Evolutionary conservation across 2,888 invertebrate genomes (phyloP), one percentile per base, ranked within the genome.

Genomic region (Rotaria sp.): DNA sequence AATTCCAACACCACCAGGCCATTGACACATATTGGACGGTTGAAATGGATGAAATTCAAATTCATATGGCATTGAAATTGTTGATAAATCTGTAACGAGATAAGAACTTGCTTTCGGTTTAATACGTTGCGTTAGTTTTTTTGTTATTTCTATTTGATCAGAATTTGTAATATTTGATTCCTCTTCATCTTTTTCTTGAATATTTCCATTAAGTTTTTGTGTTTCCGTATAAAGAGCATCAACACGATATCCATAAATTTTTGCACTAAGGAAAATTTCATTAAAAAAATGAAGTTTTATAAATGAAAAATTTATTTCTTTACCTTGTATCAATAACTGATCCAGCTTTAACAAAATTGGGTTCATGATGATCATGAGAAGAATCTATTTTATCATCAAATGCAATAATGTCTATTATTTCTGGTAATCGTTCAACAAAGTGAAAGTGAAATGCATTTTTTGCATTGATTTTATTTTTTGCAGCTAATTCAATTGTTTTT

Each of bases 391-490:
- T 80, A n/a, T 80, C 45, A 92, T 92, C 90, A 92, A 91, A 92
- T 15, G 94, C 93, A 89, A 94, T 94, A 89, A 94, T 94, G 85
- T 94, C 93, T 74, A 95, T 90, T 92, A 96, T 93, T 38, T 94
- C 94, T 0, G 94, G 93, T 93, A 96, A 94, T 88, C 94, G 94
- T 90, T 96, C 96, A 89, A 96, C 96, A 84, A 96, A 92, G 88
- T 95, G 94, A 3, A 96, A 92, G 88, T 94, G 94, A 93, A 96
- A 96, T 0, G 95, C 96, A 93, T 96, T 96, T 90, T 95, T 95
- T 85, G 93, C 93, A 89, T 93, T 95, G 88, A 96, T 94, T 94
- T 95, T 96, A 94, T 94, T 41, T 75, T 75, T 38, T 38, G 75
- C 21, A 38, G 38, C 26, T 41, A 75, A 75, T 75, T 75, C 75